Percentiles rank a stretch among this genome's conserved stretches.
Conservation (phyloP, 2,113 vertebrate species). For the Progne subis region DNA sequence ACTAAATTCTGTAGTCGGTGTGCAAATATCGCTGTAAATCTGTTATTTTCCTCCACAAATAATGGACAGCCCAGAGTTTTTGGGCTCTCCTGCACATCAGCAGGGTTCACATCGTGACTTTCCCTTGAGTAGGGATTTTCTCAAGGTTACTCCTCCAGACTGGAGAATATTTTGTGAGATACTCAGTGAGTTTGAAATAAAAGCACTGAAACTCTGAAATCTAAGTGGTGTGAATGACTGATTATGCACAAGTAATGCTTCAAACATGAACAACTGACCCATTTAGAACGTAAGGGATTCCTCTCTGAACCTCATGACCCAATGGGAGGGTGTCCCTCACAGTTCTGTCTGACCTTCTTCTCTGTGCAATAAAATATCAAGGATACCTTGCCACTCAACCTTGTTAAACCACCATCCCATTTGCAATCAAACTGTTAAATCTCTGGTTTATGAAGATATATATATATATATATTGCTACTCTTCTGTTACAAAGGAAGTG, state of each 20-base stretch:
- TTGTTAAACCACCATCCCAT: neutral
- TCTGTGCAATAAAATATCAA: neutral
- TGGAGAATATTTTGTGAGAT: neutral
- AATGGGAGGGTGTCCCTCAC: neutral
- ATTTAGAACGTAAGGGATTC: neutral
- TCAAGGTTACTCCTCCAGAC: neutral
- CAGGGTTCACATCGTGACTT: accelerated
- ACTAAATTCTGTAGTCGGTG: neutral
- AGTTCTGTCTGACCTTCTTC: neutral
- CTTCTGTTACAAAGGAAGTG: neutral
- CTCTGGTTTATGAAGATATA: neutral
- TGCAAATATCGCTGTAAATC: neutral
- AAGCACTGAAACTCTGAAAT: neutral
- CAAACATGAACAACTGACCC: neutral
- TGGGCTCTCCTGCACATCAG: neutral
- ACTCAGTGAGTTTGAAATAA: accelerated
- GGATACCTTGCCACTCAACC: neutral
- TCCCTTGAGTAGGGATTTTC: neutral
- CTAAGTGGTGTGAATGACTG: neutral
- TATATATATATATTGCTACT: neutral
- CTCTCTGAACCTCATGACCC: neutral
- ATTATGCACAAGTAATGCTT: neutral
- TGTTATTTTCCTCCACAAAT: neutral
- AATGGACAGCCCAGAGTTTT: neutral
- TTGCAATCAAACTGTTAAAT: neutral